Evolutionary conservation across 2,888 invertebrate genomes (phyloP).

Genomic region (Andricus quercusramuli): DNA sequence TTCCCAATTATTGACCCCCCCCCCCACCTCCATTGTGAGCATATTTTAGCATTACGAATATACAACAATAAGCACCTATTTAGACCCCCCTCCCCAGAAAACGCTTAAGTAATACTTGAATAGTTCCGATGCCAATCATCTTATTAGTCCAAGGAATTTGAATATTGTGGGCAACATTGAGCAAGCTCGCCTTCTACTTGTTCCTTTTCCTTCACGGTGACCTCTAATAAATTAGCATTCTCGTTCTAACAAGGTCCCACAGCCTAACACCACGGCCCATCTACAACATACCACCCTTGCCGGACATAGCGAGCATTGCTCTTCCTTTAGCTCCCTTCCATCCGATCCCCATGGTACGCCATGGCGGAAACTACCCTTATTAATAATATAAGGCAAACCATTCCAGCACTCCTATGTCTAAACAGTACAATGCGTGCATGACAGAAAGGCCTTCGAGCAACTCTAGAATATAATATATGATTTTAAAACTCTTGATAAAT

Average conservation of each 20-base stretch:
- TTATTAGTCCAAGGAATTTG: conserved; percentile 43
- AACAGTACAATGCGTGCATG: conserved; percentile 72
- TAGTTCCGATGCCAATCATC: not conserved
- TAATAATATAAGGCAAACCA: conserved; percentile 77
- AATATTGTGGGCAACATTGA: conserved; percentile 40
- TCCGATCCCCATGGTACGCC: conserved; percentile 68
- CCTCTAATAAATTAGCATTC: conserved; percentile 77
- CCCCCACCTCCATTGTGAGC: too few species aligned
- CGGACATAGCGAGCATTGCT: conserved; percentile 78
- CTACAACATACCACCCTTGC: conserved; percentile 75
- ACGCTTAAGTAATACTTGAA: too few species aligned
- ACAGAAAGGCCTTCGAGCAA: conserved; percentile 57
- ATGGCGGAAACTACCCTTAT: conserved; percentile 76
- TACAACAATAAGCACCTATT: too few species aligned
- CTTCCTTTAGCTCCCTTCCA: conserved; percentile 69
- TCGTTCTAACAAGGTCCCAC: conserved; percentile 76
- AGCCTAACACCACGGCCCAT: conserved; percentile 70
- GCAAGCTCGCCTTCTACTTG: conserved; percentile 33
- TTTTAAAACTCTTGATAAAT: conserved; percentile 7
- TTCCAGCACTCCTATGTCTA: conserved; percentile 64
- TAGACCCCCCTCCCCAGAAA: too few species aligned
- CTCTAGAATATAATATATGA: conserved; percentile 42
- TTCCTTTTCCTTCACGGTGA: conserved; percentile 40
- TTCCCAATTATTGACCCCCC: too few species aligned
- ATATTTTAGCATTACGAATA: too few species aligned